Base-by-base conservation (phyloP, 2,888 invertebrate genomes). In the Latrodectus elegans region DNA sequence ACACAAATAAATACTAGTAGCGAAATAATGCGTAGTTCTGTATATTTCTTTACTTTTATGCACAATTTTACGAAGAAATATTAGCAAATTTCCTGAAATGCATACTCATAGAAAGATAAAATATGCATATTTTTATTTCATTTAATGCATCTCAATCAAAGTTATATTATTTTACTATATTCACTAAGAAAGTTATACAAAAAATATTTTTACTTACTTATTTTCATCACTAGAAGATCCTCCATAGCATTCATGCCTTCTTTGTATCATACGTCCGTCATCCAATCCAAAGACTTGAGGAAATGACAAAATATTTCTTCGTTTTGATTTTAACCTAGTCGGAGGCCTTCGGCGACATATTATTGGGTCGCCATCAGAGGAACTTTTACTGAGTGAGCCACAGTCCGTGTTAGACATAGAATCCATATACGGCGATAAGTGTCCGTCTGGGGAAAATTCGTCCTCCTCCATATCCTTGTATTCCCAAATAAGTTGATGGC, bases 261-360 rank as follows among this genome's bases (percentile, higher is more conserved):
- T 89, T 93, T 94, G 94, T 89, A 94, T 91, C 6, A 93, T 92
- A 77, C 94, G 92, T 71, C 94, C 92, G 91, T 95, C 94, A 90
- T 95, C 94, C 38, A 94, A 93, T 90, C 94, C 94, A 76, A 94
- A 93, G 91, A 94, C 93, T 92, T 95, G 94, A 1, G 92, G 92
- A 93, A 90, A 93, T 93, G 83, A 94, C 93, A 90, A 90, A 80
- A 91, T 90, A 90, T 91, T 91, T 38, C 93, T 92, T 68, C 91
- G 92, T 55, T 92, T 91, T 49, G 92, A 92, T 84, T 93, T 93
- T 90, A 93, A 89, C 85, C 92, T 91, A 0, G 91, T 91, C 9
- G 91, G 91, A 8, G 90, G 90, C 76, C 91, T 89, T 77, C 91
- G 90, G 12, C 91, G 88, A 71, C 90, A 90, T 70, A 90, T 91